Evolutionary conservation across 1,140 invertebrate species (phyloP), one percentile per base, ranked within the genome.

Genomic region (Drosophila obscura): DNA sequence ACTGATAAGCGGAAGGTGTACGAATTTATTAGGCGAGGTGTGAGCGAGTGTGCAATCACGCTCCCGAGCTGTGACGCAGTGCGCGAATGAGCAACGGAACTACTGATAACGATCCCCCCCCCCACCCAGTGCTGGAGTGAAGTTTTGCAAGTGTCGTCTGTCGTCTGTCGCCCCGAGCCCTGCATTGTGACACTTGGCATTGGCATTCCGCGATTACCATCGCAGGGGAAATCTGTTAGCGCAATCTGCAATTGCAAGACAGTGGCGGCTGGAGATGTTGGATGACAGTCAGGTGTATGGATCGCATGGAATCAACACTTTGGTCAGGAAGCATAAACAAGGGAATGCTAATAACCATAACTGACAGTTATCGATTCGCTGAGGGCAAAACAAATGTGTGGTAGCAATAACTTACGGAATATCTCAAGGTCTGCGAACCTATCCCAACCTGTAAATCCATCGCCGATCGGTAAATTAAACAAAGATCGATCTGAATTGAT

Each of bases 401-500:
- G 19, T 4, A 8, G 16, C 11, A 16, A 31, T n/a, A 39, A 19
- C 0, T 57, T 7, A 15, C 19, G 7, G 1, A 39, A 39, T 11
- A 11, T 24, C 9, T 52, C 31, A 51, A 73, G 48, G 51, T 61
- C 43, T 48, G 13, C 13, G 43, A 59, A 15, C 39, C 55, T 56
- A 51, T 49, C 45, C 53, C 26, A 61, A 53, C 51, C 51, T 48
- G 5, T 22, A 16, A 46, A 24, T 45, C 45, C 28, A 22, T 15
- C n/a, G 46, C 7, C 9, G 13, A 28, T 58, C 6, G 56, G 26
- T 5, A 45, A 85, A 81, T 75, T 53, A 11, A 59, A 28, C 6
- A n/a, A 26, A 52, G 55, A 62, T 81, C 31, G 31, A 87, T 46
- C 26, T 67, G 48, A 87, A 87, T 87, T 87, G 78, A 65, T 78